phyloP scores from a whole-genome alignment of 1,140 invertebrate species.

The Trachymyrmex cornetzi region DNA sequence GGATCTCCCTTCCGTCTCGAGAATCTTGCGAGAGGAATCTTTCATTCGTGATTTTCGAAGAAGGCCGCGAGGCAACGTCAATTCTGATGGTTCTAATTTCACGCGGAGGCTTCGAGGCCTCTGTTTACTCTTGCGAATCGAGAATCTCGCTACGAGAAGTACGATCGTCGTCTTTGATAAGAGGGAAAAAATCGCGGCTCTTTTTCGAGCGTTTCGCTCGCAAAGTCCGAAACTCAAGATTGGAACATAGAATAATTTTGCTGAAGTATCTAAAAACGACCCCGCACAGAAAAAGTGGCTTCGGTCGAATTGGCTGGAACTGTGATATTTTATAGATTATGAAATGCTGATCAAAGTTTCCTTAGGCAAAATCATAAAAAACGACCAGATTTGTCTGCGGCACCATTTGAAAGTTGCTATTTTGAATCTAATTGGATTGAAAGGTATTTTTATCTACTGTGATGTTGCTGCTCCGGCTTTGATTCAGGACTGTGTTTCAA shows the following conservation, averaged over 20 bases:
- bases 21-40: not conserved
- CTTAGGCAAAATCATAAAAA: too few species aligned
- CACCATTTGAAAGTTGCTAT: too few species aligned
- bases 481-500: too few species aligned
- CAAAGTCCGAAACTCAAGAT: not conserved
- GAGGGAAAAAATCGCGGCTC: not conserved
- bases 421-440: too few species aligned
- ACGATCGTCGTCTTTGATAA: not conserved
- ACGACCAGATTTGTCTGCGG: too few species aligned
- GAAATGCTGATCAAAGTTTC: too few species aligned
- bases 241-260: not conserved
- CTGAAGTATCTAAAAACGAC: too few species aligned
- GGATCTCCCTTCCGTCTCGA: not conserved
- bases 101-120: not conserved
- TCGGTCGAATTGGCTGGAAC: too few species aligned
- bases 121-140: not conserved
- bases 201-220: not conserved
- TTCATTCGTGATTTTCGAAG: not conserved
- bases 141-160: not conserved
- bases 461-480: too few species aligned
- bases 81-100: not conserved
- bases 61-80: not conserved
- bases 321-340: too few species aligned
- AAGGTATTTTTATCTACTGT: too few species aligned
- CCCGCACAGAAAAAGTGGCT: too few species aligned